Percentiles rank a stretch among this genome's conserved stretches.
These are phyloP conservation scores for Orcinus orca DNA, from an alignment of 2,113 vertebrate species.

Conservation along the genomic window DNA sequence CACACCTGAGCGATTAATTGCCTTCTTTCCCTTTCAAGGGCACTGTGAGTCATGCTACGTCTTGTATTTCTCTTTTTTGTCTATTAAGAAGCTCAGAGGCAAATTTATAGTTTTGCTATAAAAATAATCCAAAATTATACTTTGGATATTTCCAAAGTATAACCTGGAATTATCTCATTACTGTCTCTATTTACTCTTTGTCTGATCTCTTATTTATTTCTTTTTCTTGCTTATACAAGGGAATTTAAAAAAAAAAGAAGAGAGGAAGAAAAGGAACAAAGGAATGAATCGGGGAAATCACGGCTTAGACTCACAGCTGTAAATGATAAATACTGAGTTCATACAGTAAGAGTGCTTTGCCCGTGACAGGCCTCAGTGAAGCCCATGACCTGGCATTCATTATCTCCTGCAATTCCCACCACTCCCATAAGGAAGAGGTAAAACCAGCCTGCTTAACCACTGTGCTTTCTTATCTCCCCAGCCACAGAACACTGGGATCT, in stretches of 20 bases:
- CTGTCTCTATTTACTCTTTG: conserved; percentile 3
- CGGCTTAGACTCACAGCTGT: background rate
- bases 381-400: background rate
- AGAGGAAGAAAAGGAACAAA: background rate
- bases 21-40: background rate
- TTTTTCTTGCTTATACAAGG: background rate
- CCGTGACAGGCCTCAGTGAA: background rate
- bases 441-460: background rate
- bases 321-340: background rate
- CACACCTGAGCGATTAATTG: background rate
- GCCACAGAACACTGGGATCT: background rate
- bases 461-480: background rate
- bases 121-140: no score
- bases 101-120: background rate
- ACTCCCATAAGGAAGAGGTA: background rate
- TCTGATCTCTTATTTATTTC: background rate
- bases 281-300: background rate
- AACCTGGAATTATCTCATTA: conserved; percentile 1
- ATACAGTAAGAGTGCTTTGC: background rate
- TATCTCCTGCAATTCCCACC: background rate
- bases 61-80: background rate
- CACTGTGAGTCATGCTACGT: background rate
- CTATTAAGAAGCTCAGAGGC: conserved; percentile 6
- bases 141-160: background rate
- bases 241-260: background rate